Base-by-base conservation (phyloP, 2,888 invertebrate genomes). In the Achlya flavicornis region DNA sequence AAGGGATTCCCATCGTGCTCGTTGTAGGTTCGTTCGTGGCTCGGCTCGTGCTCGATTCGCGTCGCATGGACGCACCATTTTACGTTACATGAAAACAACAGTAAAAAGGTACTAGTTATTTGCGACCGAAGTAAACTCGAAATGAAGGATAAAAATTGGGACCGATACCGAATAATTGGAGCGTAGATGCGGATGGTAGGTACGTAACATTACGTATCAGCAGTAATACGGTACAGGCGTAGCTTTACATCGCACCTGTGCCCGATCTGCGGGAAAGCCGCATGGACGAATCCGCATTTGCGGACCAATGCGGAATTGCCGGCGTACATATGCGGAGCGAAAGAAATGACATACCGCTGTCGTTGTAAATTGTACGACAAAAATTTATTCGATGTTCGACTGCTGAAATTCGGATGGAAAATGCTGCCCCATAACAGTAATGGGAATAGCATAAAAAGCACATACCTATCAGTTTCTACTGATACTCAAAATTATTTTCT, bases 211-310 rank as follows among this genome's bases (percentile, higher is more conserved):
- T 48, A 48, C 10, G 53, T 16, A 53, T 19, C 53, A 19, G 53
- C 19, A 53, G 53, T 53, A 53, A 19, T 19, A 53, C 53, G 53
- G 19, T 19, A 53, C 53, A 57, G 35, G 61, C 64, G 62, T 57
- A 62, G 65, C 65, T 67, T 64, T 70, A 66, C 63, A 53, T 19
- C 71, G 63, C 83, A 82, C 76, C 79, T 82, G 84, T 67, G 72
- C 64, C 69, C 72, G 58, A 33, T 75, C 74, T 74, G 46, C 46
- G 73, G 74, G 65, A 67, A 67, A 69, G 65, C 66, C 67, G 66
- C 53, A 53, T 53, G 53, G 53, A 53, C 53, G 70, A 79, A 75
- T 72, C 68, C 66, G 71, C 64, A 68, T 72, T 77, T 72, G 67
- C 66, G 65, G 43, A 38, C 58, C 61, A 41, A 63, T 64, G 61